Conservation (phyloP, 2,888 invertebrate genomes). For the Mesoligia furuncula region DNA sequence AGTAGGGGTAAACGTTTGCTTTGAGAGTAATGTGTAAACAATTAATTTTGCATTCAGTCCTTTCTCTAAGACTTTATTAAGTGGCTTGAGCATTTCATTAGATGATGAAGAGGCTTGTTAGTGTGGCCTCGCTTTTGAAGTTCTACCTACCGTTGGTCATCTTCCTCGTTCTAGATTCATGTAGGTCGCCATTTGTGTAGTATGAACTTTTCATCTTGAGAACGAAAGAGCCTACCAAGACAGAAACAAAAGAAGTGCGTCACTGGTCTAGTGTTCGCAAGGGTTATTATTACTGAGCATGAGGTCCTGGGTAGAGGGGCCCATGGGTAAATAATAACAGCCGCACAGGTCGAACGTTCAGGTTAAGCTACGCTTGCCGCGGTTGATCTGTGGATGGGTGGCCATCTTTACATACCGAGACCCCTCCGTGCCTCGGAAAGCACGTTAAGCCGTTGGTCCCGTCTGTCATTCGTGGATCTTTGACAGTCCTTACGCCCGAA, state of each 20-base stretch:
- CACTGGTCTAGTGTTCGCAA: neutral
- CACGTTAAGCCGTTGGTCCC: too few relatives aligned
- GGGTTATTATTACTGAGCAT: neutral
- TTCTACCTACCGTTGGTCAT: neutral
- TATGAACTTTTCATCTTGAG: neutral
- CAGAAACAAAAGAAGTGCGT: neutral
- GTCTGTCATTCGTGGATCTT: too few relatives aligned
- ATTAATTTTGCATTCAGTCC: constrained; percentile 65
- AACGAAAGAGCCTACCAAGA: neutral
- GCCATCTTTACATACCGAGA: too few relatives aligned
- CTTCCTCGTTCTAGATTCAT: neutral
- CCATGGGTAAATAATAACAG: too few relatives aligned
- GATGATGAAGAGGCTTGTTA: constrained; percentile 35
- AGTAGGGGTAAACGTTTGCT: constrained; percentile 61
- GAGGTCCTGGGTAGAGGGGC: neutral
- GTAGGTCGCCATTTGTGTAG: neutral
- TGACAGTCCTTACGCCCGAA: too few relatives aligned
- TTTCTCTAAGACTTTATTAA: constrained; percentile 59
- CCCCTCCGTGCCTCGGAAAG: too few relatives aligned
- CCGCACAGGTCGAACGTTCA: too few relatives aligned
- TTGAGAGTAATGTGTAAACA: constrained; percentile 70
- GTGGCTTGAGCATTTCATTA: constrained; percentile 46
- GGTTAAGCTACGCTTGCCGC: too few relatives aligned
- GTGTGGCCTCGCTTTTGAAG: constrained; percentile 7
- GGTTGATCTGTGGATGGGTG: too few relatives aligned